phyloP scores from a whole-genome alignment of 1,140 invertebrate species.

The Diorhabda carinulata region DNA sequence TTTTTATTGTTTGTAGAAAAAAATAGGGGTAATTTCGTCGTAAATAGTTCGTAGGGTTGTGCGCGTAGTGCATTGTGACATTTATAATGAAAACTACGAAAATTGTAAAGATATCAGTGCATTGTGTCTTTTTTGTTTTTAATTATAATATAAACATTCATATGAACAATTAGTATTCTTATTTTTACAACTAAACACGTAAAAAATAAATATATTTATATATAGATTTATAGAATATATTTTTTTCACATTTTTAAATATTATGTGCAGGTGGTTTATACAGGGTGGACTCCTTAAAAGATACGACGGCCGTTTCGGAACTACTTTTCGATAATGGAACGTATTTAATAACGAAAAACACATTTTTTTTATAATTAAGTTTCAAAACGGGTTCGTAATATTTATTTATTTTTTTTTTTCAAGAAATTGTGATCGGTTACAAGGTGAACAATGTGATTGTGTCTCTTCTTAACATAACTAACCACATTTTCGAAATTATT shows the following conservation, averaged over 20 bases:
- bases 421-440: slow-evolving; percentile 11
- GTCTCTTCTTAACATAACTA: slow-evolving; percentile 29
- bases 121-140: slow-evolving; percentile 26
- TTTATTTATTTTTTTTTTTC: no score
- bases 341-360: no score
- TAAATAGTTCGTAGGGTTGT: slow-evolving; percentile 20
- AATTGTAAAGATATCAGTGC: slow-evolving; percentile 37
- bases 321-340: neutral
- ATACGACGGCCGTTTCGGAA: slow-evolving; percentile 3
- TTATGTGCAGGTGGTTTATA: slow-evolving; percentile 31
- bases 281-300: slow-evolving; percentile 33
- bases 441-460: slow-evolving; percentile 39
- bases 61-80: slow-evolving; percentile 38
- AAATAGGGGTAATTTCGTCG: neutral
- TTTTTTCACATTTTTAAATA: slow-evolving; percentile 29
- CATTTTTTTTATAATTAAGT: no score
- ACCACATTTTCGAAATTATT: slow-evolving; percentile 19
- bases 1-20: neutral
- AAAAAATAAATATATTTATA: slow-evolving; percentile 39
- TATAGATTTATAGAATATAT: slow-evolving; percentile 32
- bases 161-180: slow-evolving; percentile 31
- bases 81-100: slow-evolving; percentile 36
- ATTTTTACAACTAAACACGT: slow-evolving; percentile 34
- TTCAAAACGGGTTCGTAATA: no score
- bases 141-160: slow-evolving; percentile 35